A percentile compares a stretch with the other conserved stretches of the same genome.
phyloP scores from a whole-genome alignment of 1,140 invertebrate genomes.

The Drosophila hydei region DNA sequence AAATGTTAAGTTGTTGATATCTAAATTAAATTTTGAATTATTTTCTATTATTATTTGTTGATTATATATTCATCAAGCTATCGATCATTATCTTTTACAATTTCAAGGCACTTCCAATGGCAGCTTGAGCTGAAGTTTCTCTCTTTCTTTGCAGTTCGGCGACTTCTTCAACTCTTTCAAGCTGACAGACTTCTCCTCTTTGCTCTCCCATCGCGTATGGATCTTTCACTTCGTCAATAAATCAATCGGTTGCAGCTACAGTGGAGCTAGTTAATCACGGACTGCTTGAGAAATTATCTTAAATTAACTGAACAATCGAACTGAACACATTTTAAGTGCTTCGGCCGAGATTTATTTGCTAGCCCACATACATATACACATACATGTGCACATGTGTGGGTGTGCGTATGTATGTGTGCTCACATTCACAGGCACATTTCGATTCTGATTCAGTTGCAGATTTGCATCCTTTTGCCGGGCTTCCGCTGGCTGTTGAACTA shows the following conservation, averaged over 20 bases:
- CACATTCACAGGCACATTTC: constrained; percentile 29
- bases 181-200: no score
- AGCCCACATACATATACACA: constrained; percentile 30
- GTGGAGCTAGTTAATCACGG: neutral
- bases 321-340: constrained; percentile 6
- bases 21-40: no score
- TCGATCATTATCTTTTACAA: no score
- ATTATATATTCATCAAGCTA: no score
- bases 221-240: neutral
- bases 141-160: no score
- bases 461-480: constrained; percentile 45
- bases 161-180: no score
- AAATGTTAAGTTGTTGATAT: no score
- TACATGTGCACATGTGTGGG: neutral
- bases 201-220: no score
- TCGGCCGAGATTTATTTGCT: constrained; percentile 43
- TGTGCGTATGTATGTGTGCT: no score
- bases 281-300: constrained; percentile 30
- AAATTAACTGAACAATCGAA: constrained; percentile 32
- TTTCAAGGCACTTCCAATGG: no score
- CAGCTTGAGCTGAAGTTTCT: no score
- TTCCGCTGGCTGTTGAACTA: constrained; percentile 43
- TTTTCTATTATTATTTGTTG: no score
- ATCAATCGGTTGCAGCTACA: constrained; percentile 3
- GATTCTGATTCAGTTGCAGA: constrained; percentile 27